These are phyloP conservation scores for Muscina levida DNA, from an alignment of 2,888 invertebrate species.

Conservation along the genomic window DNA sequence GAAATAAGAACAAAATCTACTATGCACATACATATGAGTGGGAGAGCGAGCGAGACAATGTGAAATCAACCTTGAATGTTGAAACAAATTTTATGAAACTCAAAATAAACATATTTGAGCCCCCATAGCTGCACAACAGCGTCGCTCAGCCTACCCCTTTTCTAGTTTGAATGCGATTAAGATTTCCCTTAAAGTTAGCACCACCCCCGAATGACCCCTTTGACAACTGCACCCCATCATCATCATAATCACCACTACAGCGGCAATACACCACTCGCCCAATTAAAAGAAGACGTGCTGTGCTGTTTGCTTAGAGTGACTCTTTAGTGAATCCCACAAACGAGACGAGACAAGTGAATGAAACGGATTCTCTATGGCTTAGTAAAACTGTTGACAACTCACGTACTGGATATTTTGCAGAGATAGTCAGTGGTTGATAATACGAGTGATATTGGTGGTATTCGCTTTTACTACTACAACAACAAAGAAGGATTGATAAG, in stretches of 20 bases:
- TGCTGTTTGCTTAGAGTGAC: background rate
- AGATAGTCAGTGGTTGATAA: background rate
- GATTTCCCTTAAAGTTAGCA: too few species aligned
- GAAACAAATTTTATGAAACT: slow-evolving; percentile 11
- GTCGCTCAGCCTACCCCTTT: too few species aligned
- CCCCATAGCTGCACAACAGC: too few species aligned
- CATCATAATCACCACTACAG: slow-evolving; percentile 6
- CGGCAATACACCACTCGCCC: background rate
- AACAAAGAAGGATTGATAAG: slow-evolving; percentile 23
- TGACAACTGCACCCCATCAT: background rate
- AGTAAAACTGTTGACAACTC: slow-evolving; percentile 23
- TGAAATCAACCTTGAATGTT: slow-evolving; percentile 23
- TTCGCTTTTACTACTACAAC: background rate
- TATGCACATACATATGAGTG: background rate
- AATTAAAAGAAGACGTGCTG: background rate
- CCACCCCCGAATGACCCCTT: background rate
- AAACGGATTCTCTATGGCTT: background rate
- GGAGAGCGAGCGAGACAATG: background rate
- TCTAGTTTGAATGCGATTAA: too few species aligned
- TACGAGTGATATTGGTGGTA: background rate
- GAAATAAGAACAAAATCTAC: slow-evolving; percentile 37
- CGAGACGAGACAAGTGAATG: background rate
- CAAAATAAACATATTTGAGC: background rate
- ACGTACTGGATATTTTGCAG: background rate
- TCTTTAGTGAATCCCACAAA: background rate